Evolutionary conservation across 2,113 vertebrate species (phyloP).

Genomic region (Nesogale talazaci): DNA sequence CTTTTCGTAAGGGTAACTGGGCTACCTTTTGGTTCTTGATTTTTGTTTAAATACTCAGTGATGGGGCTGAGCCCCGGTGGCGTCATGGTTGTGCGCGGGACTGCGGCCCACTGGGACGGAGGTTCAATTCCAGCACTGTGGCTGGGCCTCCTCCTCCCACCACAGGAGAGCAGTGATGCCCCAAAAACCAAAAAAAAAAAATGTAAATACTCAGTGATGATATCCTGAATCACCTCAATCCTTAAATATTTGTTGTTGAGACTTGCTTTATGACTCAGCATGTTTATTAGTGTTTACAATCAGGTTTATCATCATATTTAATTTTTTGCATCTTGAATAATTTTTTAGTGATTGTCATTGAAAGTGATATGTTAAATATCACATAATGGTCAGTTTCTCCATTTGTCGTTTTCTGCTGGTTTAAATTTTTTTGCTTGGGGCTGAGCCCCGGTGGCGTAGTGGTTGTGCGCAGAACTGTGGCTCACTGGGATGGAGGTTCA

Average conservation of each 20-base stretch:
- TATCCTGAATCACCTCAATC: background rate
- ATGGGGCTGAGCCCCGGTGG: too few relatives aligned
- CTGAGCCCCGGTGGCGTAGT: too few relatives aligned
- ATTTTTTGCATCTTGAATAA: background rate
- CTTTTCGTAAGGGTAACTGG: too few relatives aligned
- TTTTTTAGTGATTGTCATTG: constrained; percentile 5
- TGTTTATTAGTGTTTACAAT: constrained; percentile 3
- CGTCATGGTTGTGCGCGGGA: too few relatives aligned
- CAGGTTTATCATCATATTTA: background rate
- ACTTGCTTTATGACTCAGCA: background rate
- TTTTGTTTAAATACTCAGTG: background rate
- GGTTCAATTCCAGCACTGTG: too few relatives aligned
- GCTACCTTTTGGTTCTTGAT: background rate
- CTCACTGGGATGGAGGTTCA: too few relatives aligned
- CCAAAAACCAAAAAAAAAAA: too few relatives aligned
- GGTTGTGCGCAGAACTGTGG: too few relatives aligned
- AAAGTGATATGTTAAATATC: background rate
- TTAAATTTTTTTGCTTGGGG: constrained; percentile 8
- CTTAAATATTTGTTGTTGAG: constrained; percentile 9
- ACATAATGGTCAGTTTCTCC: background rate
- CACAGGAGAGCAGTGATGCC: too few relatives aligned
- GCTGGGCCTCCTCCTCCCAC: too few relatives aligned
- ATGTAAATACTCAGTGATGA: background rate
- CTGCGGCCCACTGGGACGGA: too few relatives aligned
- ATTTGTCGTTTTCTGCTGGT: background rate